Conservation (phyloP, 2,797 vertebrate genomes). For the Loriculus beryllinus region DNA sequence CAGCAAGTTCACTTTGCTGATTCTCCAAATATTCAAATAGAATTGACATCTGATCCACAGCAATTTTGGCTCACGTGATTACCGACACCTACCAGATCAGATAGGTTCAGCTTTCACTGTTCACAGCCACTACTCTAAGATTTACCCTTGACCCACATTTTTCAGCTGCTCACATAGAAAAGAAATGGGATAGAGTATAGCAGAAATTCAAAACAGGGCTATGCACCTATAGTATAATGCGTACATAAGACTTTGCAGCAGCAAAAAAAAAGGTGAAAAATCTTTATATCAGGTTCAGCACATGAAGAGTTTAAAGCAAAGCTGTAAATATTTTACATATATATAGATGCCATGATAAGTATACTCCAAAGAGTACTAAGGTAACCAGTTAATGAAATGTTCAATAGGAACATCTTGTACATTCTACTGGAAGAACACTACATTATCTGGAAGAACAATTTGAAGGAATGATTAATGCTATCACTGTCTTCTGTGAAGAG, state of each 20-base stretch:
- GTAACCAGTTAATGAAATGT: conserved; percentile 9
- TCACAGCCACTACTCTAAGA: not conserved
- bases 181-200: not conserved
- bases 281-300: not conserved
- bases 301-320: not conserved
- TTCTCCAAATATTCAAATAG: conserved; percentile 48
- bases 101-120: conserved; percentile 39
- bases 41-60: conserved; percentile 28
- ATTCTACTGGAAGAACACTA: conserved; percentile 31
- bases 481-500: conserved; percentile 13
- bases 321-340: not conserved
- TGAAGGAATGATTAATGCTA: conserved; percentile 41
- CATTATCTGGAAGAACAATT: conserved; percentile 9
- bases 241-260: not conserved
- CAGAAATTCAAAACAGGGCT: not conserved
- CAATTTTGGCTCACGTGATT: conserved; percentile 31
- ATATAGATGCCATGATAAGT: not conserved
- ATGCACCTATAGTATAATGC: accelerated
- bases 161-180: not conserved
- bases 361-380: not conserved
- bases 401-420: conserved; percentile 30
- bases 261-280: not conserved
- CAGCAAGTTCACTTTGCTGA: conserved; percentile 45
- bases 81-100: conserved; percentile 19
- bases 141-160: conserved; percentile 57